Conservation (phyloP, 2,113 vertebrate species). For the Leucosticte australis region DNA sequence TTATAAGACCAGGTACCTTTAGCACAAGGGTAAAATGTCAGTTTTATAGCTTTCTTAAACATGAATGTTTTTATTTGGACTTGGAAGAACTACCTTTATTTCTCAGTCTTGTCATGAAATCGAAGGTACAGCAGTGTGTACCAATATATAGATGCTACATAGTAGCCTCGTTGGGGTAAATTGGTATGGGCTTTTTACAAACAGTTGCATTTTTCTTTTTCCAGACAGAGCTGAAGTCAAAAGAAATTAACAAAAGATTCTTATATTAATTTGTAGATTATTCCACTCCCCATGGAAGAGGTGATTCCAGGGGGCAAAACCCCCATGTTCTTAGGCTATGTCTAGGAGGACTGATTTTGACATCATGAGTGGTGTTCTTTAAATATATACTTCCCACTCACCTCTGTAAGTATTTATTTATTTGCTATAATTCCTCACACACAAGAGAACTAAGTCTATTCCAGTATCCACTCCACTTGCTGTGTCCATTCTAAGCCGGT, state of each 20-base stretch:
- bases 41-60: not conserved
- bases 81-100: not conserved
- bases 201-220: not conserved
- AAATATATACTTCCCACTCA: not conserved
- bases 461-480: not conserved
- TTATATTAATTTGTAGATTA: not conserved
- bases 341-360: accelerated
- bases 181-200: not conserved
- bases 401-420: not conserved
- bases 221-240: not conserved
- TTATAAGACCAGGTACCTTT: not conserved
- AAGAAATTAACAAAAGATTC: not conserved
- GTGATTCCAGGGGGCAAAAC: not conserved
- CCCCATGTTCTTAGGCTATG: accelerated
- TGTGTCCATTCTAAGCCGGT: not conserved
- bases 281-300: not conserved
- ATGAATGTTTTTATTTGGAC: not conserved
- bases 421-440: not conserved
- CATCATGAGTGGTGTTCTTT: not conserved
- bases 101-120: not conserved
- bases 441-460: constrained; percentile 16
- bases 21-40: not conserved
- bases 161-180: not conserved
- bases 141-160: not conserved
- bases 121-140: not conserved